These are phyloP conservation scores for Gymnorhina tibicen DNA, from an alignment of 2,113 vertebrate genomes.

Conservation along the genomic window DNA sequence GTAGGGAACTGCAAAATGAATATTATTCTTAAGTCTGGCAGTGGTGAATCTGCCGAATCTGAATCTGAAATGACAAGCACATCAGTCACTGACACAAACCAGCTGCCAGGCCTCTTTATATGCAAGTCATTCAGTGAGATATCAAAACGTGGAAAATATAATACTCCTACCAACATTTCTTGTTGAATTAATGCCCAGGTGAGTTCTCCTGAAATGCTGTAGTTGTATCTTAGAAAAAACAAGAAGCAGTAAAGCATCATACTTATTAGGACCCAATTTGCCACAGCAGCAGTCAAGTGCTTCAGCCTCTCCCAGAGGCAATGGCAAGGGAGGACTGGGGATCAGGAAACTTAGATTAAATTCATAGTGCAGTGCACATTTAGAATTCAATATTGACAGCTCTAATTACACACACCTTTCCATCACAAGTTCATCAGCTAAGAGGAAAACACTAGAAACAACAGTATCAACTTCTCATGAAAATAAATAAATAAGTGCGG, in stretches of 20 bases:
- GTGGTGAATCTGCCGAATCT: slow-evolving; percentile 7
- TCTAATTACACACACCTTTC: slow-evolving; percentile 72
- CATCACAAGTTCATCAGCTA: slow-evolving; percentile 68
- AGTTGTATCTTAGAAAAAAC: slow-evolving; percentile 72
- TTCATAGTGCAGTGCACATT: slow-evolving; percentile 61
- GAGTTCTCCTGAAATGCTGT: slow-evolving; percentile 70
- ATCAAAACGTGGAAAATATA: slow-evolving; percentile 69
- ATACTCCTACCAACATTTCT: slow-evolving; percentile 63
- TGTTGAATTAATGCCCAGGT: slow-evolving; percentile 76
- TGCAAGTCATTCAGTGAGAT: slow-evolving; percentile 67
- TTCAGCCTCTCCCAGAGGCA: slow-evolving; percentile 71
- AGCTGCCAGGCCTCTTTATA: slow-evolving; percentile 64
- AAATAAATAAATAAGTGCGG: neutral
- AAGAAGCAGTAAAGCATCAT: slow-evolving; percentile 76
- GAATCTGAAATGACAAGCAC: slow-evolving; percentile 42
- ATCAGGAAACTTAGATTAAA: slow-evolving; percentile 76
- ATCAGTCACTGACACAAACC: slow-evolving; percentile 51
- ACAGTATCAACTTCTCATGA: neutral
- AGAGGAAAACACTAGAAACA: slow-evolving; percentile 59
- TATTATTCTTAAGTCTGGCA: slow-evolving; percentile 24
- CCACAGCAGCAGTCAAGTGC: slow-evolving; percentile 75
- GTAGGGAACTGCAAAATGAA: neutral
- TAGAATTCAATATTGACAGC: slow-evolving; percentile 71
- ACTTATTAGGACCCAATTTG: slow-evolving; percentile 81
- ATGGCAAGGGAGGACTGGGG: slow-evolving; percentile 46